Conservation (phyloP, 2,113 vertebrate genomes). For the Pteronura brasiliensis region DNA sequence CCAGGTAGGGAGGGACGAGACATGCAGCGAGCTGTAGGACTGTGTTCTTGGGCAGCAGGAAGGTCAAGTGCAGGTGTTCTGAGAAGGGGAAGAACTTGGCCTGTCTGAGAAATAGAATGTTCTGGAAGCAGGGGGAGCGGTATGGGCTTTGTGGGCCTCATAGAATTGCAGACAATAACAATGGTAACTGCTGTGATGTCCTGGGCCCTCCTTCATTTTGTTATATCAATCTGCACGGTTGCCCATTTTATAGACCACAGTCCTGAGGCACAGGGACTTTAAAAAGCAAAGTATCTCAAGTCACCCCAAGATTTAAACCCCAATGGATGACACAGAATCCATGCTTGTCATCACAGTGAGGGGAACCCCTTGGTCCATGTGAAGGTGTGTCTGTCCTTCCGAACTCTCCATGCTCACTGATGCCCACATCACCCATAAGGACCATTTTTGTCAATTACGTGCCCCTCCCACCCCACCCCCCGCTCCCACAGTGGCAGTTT, state of each 20-base stretch:
- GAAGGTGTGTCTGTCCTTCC: background rate
- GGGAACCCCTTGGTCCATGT: accelerated
- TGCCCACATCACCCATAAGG: background rate
- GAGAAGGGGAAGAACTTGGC: background rate
- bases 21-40: accelerated
- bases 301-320: background rate
- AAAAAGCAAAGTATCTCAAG: background rate
- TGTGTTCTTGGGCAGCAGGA: background rate
- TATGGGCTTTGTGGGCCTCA: no score
- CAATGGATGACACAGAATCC: background rate
- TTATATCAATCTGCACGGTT: background rate
- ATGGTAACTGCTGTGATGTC: background rate
- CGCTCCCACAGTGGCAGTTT: background rate
- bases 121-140: background rate
- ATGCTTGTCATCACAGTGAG: background rate
- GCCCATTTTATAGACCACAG: background rate
- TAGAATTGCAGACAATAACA: background rate
- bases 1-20: background rate
- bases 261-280: background rate
- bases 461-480: background rate
- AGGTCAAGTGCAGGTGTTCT: background rate
- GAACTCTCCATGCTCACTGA: background rate
- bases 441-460: background rate
- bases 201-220: background rate
- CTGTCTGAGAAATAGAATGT: background rate